phyloP scores from a whole-genome alignment of 2,797 vertebrate genomes.

The Morus bassanus region DNA sequence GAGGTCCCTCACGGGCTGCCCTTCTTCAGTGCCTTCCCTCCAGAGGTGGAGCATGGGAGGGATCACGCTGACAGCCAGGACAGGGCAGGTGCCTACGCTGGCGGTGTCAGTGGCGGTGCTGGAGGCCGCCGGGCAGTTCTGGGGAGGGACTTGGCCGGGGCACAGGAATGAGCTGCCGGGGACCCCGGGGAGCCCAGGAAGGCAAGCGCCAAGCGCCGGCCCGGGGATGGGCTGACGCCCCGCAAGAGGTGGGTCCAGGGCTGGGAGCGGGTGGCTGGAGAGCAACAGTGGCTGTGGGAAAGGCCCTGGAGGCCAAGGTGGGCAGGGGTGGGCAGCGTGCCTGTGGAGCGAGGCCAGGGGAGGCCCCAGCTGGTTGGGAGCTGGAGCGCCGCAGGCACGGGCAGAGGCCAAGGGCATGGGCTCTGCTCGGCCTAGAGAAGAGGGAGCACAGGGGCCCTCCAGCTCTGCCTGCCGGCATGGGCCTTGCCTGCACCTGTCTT shows the following conservation, averaged over 20 bases:
- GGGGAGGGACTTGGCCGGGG: too few relatives aligned
- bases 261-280: not conserved
- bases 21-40: not conserved
- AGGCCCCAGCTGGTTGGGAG: not conserved
- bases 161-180: not conserved
- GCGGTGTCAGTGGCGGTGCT: not conserved
- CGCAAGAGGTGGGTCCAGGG: not conserved
- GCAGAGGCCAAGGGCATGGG: not conserved
- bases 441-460: too few relatives aligned
- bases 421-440: not conserved
- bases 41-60: not conserved
- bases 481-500: not conserved
- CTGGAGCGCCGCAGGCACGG: rapidly evolving
- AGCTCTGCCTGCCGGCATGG: not conserved
- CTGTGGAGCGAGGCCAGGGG: not conserved
- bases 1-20: not conserved
- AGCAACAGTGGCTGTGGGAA: not conserved
- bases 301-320: not conserved
- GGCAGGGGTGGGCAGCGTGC: too few relatives aligned
- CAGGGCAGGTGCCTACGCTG: too few relatives aligned
- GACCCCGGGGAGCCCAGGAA: too few relatives aligned
- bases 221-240: not conserved
- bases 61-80: not conserved
- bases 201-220: rapidly evolving
- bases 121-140: not conserved